phyloP scores from a whole-genome alignment of 2,888 invertebrate species.

The Siphlonurus alternatus region DNA sequence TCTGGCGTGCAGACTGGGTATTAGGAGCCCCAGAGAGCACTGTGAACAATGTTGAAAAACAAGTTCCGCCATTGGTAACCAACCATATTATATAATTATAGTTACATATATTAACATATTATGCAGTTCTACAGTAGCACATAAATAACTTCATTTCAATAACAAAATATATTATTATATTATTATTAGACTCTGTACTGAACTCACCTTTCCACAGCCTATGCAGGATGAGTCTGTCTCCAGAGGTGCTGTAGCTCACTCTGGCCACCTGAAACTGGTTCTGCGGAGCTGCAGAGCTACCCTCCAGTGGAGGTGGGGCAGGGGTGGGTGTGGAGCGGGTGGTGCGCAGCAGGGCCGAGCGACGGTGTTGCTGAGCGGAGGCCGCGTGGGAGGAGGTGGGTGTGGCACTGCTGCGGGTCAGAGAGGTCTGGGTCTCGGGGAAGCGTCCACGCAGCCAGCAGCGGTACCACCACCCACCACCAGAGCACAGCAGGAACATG shows the following conservation, averaged over 20 bases:
- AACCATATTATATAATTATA: too few species aligned
- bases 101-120: too few species aligned
- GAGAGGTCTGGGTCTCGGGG: conserved; percentile 4
- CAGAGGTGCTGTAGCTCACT: not conserved
- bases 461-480: conserved; percentile 37
- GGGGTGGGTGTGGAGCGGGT: conserved; percentile 20
- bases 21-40: too few species aligned
- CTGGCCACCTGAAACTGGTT: not conserved
- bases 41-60: too few species aligned
- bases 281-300: not conserved
- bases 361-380: conserved; percentile 24
- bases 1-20: too few species aligned
- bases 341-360: conserved; percentile 20
- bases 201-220: conserved; percentile 28
- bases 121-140: too few species aligned
- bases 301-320: not conserved
- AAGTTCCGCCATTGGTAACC: too few species aligned
- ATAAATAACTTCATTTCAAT: too few species aligned
- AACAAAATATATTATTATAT: too few species aligned
- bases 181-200: too few species aligned
- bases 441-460: conserved; percentile 28
- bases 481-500: conserved; percentile 34
- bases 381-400: conserved; percentile 2
- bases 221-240: conserved; percentile 18
- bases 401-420: conserved; percentile 14